Evolutionary conservation across 2,888 invertebrate genomes (phyloP), one percentile per base, ranked within the genome.

Genomic region (Synergus laeviventris): DNA sequence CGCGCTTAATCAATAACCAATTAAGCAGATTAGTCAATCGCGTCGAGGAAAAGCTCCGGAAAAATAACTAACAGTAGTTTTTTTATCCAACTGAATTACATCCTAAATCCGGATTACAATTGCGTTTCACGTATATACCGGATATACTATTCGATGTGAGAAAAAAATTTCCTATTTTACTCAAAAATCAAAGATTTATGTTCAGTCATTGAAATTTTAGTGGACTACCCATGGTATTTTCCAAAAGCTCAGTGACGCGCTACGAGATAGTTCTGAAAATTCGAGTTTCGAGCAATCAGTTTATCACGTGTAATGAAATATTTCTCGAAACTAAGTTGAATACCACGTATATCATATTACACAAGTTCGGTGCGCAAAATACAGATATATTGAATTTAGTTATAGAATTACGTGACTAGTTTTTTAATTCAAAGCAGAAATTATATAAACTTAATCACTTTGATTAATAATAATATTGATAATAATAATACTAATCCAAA

Each of bases 331-430:
- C n/a, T 1, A 49, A 24, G 4, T 70, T 21, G 4, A 70, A 18
- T 42, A 70, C 24, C 49, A 70, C 66, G 16, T 31, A 31, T 21
- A 70, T 70, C 24, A 24, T 45, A 24, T 70, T 31, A 31, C 49
- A 70, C n/a, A n/a, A 70, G 45, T 45, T 31, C 45, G 45, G 42
- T 49, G 45, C n/a, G 24, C 9, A 31, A 70, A 70, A 31, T 16
- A n/a, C 11, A 31, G 3, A 24, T n/a, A 24, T n/a, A 9, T 31
- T 14, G 24, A 5, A 2, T 70, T 45, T 31, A 18, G 21, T n/a
- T n/a, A n/a, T 11, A 42, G n/a, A 45, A 31, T 16, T 66, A 66
- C 66, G 66, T 66, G 66, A 66, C 31, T 66, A 45, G 45, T 24
- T 66, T 66, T 45, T 16, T 1, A 31, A 66, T 45, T 66, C n/a